Conservation (phyloP, 2,113 vertebrate species). For the Brienomyrus brachyistius region DNA sequence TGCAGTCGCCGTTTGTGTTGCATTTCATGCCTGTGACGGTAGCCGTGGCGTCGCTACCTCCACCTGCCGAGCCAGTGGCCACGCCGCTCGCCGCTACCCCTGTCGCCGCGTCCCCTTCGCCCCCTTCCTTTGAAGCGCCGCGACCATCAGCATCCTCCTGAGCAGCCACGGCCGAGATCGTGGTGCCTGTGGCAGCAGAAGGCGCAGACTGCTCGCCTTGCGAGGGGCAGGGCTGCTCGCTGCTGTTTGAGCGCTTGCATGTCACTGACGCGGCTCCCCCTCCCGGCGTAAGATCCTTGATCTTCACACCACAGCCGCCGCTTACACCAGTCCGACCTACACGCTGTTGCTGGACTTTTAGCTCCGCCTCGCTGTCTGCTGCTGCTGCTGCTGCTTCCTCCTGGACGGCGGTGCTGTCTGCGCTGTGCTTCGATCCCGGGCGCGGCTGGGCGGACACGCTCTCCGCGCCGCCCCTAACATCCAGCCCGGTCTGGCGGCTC, state of each 20-base stretch:
- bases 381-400: constrained; percentile 52
- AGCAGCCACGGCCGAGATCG: constrained; percentile 39
- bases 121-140: constrained; percentile 24
- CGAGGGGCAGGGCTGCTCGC: constrained; percentile 47
- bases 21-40: constrained; percentile 57
- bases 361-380: constrained; percentile 56
- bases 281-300: constrained; percentile 51
- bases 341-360: constrained; percentile 37
- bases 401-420: constrained; percentile 35
- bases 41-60: constrained; percentile 22
- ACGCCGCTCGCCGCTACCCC: constrained; percentile 11
- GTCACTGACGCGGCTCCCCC: constrained; percentile 57
- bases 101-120: constrained; percentile 31
- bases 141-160: constrained; percentile 45
- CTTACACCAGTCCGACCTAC: constrained; percentile 25
- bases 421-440: constrained; percentile 24
- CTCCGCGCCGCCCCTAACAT: constrained; percentile 31
- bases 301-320: constrained; percentile 35
- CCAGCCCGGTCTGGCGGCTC: constrained; percentile 35
- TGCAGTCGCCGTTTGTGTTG: constrained; percentile 71
- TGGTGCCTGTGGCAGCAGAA: constrained; percentile 36
- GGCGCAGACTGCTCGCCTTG: constrained; percentile 42
- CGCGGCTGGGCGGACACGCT: constrained; percentile 35
- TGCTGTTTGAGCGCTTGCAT: constrained; percentile 54
- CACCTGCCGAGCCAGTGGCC: constrained; percentile 29